Evolutionary conservation across 2,888 invertebrate species (phyloP), one percentile per base, ranked within the genome.

Genomic region (Lasioglossum lativentre): DNA sequence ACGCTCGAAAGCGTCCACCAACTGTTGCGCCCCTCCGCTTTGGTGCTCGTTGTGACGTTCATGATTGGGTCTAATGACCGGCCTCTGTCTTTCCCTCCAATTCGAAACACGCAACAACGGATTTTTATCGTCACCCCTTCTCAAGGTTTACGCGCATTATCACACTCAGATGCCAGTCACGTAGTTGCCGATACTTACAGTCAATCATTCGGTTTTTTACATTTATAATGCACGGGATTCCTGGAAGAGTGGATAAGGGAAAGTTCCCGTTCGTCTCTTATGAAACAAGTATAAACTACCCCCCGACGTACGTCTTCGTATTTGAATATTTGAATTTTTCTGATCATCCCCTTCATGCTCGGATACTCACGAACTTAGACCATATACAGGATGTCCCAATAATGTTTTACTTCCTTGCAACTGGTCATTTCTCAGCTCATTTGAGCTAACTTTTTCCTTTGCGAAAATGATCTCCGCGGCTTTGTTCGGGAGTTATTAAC

Each of bases 1-100:
- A 93, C 91, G 93, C 91, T 89, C 63, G 85, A 89, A 16, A 76
- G 88, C 92, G 83, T 86, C 83, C 89, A 81, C 93, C 94, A 94
- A 93, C 94, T 94, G 94, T 93, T 93, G 92, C 93, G 88, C 90
- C 88, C 91, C 91, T 75, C 84, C 86, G 52, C 79, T 4, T 23
- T 71, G 84, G 40, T 30, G 68, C 66, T 66, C 68, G 52, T 71
- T 40, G 75, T 77, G 80, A 82, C 88, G 82, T 79, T 70, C 30
- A 88, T 71, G 82, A 83, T 81, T 68, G 82, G 38, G 59, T 72
- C 73, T 87, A 90, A 89, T 86, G 42, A 82, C 81, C 63, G 80
- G 66, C 75, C 75, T 47, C 75, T 34, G 34, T 70, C 75, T 74
- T 59, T 68, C 75, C 75, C 78, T 59, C 63, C 38, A n/a, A 83